Percentiles rank a stretch among this genome's conserved stretches.
These are phyloP conservation scores for Cosmorhoe ocellata DNA, from an alignment of 2,888 invertebrate genomes.

Conservation along the genomic window DNA sequence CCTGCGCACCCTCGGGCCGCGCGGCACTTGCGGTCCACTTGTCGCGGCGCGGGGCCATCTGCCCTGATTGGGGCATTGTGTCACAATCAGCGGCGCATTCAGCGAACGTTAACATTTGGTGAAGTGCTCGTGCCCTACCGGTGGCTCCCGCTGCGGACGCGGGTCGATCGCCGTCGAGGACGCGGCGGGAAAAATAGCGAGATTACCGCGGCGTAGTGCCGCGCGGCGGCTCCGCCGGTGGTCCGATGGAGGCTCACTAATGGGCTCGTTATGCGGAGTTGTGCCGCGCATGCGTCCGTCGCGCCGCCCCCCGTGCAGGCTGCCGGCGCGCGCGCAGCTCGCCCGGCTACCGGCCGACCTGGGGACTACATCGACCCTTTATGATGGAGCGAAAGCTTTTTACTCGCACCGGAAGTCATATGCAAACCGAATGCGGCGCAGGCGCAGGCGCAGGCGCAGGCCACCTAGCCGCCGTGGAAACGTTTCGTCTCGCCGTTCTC, in stretches of 20 bases:
- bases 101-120: constrained; percentile 3
- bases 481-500: constrained; percentile 17
- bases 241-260: constrained; percentile 19
- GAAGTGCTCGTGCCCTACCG: constrained; percentile 6
- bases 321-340: constrained; percentile 5
- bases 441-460: too few species aligned
- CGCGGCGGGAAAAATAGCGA: too few species aligned
- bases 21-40: too few species aligned
- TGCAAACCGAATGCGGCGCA: constrained; percentile 29
- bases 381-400: constrained; percentile 26
- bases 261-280: constrained; percentile 9
- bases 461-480: too few species aligned
- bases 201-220: too few species aligned
- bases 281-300: constrained; percentile 6
- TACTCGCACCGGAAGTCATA: constrained; percentile 25
- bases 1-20: background rate
- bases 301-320: constrained; percentile 9
- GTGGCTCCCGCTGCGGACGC: background rate
- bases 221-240: constrained; percentile 9
- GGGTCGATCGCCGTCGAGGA: background rate
- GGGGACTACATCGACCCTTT: constrained; percentile 13
- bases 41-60: too few species aligned
- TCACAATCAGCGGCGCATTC: too few species aligned
- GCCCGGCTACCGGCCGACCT: background rate
- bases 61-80: background rate